phyloP scores from a whole-genome alignment of 2,797 vertebrate species.

The Hyperoplus lanceolatus region DNA sequence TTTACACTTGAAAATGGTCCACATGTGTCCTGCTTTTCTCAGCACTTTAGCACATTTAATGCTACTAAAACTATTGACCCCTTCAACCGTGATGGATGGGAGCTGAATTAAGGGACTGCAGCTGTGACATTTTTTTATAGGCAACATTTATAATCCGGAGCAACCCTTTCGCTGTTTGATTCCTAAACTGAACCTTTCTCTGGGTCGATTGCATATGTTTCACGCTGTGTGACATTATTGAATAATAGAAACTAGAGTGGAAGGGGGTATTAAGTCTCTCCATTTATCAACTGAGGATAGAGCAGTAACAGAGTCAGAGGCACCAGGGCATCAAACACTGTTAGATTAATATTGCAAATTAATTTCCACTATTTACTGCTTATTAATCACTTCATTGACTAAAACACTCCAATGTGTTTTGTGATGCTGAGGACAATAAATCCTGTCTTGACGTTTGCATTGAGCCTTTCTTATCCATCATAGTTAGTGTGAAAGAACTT shows the following conservation, averaged over 20 bases:
- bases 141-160: background rate
- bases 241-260: background rate
- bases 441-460: constrained; percentile 50
- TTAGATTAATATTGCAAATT: constrained; percentile 48
- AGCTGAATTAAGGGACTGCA: constrained; percentile 8
- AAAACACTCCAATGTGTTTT: constrained; percentile 51
- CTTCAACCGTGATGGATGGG: background rate
- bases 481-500: constrained; percentile 43
- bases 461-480: constrained; percentile 62
- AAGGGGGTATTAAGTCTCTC: background rate
- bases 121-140: constrained; percentile 17
- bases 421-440: constrained; percentile 52
- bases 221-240: background rate
- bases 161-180: background rate
- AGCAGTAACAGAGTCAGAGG: background rate
- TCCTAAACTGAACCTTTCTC: background rate
- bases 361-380: constrained; percentile 33
- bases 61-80: background rate
- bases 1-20: background rate
- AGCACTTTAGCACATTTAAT: too few relatives aligned
- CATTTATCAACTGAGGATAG: constrained; percentile 10
- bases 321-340: constrained; percentile 7
- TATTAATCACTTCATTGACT: constrained; percentile 45
- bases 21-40: background rate
- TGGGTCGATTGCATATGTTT: background rate